Percentiles rank a stretch among this genome's conserved stretches.
Conservation (phyloP, 2,888 invertebrate species). For the Leptinotarsa haldemani region DNA sequence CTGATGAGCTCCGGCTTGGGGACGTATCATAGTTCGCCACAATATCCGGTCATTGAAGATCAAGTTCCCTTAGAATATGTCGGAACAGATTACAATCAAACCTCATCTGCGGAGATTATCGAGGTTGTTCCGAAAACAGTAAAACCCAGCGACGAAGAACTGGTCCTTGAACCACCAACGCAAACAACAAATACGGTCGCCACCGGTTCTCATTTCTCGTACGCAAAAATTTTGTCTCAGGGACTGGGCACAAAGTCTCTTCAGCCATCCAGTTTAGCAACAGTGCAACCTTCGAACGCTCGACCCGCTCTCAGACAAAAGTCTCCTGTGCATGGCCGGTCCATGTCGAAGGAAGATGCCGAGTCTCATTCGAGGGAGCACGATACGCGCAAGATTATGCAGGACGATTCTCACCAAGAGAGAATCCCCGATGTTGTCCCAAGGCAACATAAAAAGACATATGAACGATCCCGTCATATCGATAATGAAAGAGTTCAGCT, state of each 20-base stretch:
- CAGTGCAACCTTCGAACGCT: conserved; percentile 52
- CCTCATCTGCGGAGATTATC: conserved; percentile 3
- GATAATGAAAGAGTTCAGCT: conserved; percentile 53
- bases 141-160: conserved; percentile 27
- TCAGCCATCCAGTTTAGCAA: conserved; percentile 70
- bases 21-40: conserved; percentile 61
- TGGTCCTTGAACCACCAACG: conserved; percentile 37
- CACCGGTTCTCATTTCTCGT: conserved; percentile 68
- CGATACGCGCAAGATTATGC: conserved; percentile 50
- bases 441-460: conserved; percentile 55
- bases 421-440: conserved; percentile 53
- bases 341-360: conserved; percentile 58
- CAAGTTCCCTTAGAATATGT: conserved; percentile 6
- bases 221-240: conserved; percentile 78
- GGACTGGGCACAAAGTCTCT: conserved; percentile 68
- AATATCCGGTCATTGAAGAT: conserved; percentile 24
- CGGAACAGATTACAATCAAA: background rate
- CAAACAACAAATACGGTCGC: conserved; percentile 36
- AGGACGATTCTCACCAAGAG: conserved; percentile 49
- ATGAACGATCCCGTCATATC: conserved; percentile 57
- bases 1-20: conserved; percentile 67
- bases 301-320: conserved; percentile 56
- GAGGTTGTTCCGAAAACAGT: background rate
- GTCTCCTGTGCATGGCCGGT: conserved; percentile 57
- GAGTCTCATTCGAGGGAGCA: conserved; percentile 59